Base-by-base conservation (phyloP, 1,140 invertebrate species). In the Macrobrachium nipponense region DNA sequence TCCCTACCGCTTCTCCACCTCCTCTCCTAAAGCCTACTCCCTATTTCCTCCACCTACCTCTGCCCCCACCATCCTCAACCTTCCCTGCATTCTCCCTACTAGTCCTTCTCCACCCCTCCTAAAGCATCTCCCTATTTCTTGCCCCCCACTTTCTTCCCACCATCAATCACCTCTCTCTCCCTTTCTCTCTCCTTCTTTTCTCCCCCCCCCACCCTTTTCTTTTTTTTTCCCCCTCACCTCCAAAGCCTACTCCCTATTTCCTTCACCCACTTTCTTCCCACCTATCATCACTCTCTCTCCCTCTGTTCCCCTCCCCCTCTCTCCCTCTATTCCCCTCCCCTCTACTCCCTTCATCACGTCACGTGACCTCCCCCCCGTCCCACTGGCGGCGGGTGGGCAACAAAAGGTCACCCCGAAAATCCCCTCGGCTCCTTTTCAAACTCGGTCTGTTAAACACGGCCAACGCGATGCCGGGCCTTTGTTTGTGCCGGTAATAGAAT, bases 401-500 rank as follows among this genome's bases (percentile, higher is more conserved):
- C 27, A 20, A 14, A 23, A 15, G 15, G 17, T 17, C 7, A 0
- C 51, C n/a, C 51, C n/a, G 17, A 27, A 6, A 44, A 59, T n/a
- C 51, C 59, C 59, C 36, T 61, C 61, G n/a, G 27, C 27, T 36
- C 27, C 27, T 36, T 36, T 36, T n/a, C n/a, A 36, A 36, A 4
- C 61, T 20, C 12, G 73, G 60, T 83, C 60, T 60, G 36, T 73
- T 83, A 83, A 83, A 83, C 58, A 76, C 17, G 59, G 82, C 60
- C 62, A 58, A n/a, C n/a, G 72, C 59, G 36, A 61, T 61, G 82
- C 27, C 7, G 12, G 27, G n/a, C 62, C 72, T 76, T 83, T 83
- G 82, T 83, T 83, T 83, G 82, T 76, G 15, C 60, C 62, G 62
- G 82, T 83, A 83, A 83, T 83, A 83, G 82, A 83, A 83, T 83